Base-by-base conservation (phyloP, 1,140 invertebrate species). In the Drosophila hydei region DNA sequence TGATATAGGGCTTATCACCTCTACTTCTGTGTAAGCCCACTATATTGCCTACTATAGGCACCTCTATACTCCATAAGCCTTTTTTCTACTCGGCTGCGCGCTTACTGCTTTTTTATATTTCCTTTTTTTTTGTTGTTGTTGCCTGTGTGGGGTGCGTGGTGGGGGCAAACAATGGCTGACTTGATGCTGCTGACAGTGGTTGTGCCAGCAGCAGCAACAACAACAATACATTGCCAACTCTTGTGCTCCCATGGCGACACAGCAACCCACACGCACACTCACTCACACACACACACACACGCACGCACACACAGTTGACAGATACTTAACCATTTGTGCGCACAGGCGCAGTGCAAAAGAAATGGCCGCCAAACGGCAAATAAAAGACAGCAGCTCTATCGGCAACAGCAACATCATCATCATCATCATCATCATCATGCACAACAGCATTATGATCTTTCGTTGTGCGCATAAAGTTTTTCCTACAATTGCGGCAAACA, bases 271-370 rank as follows among this genome's bases (percentile, higher is more conserved):
- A 33, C 48, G 61, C 55, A 60, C 68, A 62, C 55, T 63, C 30
- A 61, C 45, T 51, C 25, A 54, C 33, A 54, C 30, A 48, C 58
- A 59, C 60, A 36, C 9, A 36, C 16, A 60, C 14, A 30, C 18
- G 47, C 0, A 4, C 33, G 52, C 38, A 23, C 18, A 12, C 42
- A 18, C 42, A 45, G 16, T 45, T 19, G 50, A 63, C 19, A 56
- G 54, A 59, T 30, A 67, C 63, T 58, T 58, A 45, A 55, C 36
- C 56, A 65, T 72, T 72, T 78, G 58, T 75, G 81, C 71, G 81
- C 83, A 87, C 81, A 87, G 77, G 81, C 81, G 81, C 81, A 88
- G 59, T 87, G 75, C 58, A 71, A 61, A 83, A 78, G 81, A 88
- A 87, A 87, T 87, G 81, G 81, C 81, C 64, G 81, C 75, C 72